Percentiles rank a stretch among this genome's conserved stretches.
These are phyloP conservation scores for Heliconius ismenius DNA, from an alignment of 2,888 invertebrate genomes.

Conservation along the genomic window DNA sequence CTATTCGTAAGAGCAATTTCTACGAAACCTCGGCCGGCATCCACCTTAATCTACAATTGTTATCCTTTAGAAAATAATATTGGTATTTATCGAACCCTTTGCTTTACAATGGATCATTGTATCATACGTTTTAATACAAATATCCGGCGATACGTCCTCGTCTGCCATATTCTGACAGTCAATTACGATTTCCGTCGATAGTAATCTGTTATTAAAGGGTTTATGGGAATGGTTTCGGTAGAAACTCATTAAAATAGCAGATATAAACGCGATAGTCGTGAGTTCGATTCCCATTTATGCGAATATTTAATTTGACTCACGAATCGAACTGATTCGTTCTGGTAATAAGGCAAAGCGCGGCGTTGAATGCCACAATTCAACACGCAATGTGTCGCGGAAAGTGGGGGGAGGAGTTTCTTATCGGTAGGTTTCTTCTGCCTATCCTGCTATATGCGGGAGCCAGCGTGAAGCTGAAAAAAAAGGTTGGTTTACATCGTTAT, in stretches of 20 bases:
- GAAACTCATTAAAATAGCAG: background rate
- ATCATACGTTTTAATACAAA: slow-evolving; percentile 29
- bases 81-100: slow-evolving; percentile 13
- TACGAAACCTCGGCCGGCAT: slow-evolving; percentile 52
- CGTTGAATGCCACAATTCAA: background rate
- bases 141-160: slow-evolving; percentile 33
- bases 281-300: too few relatives aligned
- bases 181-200: slow-evolving; percentile 35
- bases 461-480: too few relatives aligned
- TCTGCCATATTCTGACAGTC: slow-evolving; percentile 31
- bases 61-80: slow-evolving; percentile 25
- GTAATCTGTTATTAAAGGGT: slow-evolving; percentile 21
- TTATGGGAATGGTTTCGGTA: background rate
- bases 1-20: slow-evolving; percentile 51
- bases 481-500: too few relatives aligned
- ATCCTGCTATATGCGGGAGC: too few relatives aligned
- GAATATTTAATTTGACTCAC: too few relatives aligned
- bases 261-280: background rate
- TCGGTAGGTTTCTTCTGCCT: background rate
- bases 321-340: too few relatives aligned
- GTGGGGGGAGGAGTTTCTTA: too few relatives aligned
- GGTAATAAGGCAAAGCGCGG: too few relatives aligned
- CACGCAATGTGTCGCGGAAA: background rate
- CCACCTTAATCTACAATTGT: slow-evolving; percentile 27
- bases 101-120: slow-evolving; percentile 11